Percentiles rank a stretch among this genome's conserved stretches.
Evolutionary conservation across 2,797 vertebrate species (phyloP).

Genomic region (Acanthis flammea): DNA sequence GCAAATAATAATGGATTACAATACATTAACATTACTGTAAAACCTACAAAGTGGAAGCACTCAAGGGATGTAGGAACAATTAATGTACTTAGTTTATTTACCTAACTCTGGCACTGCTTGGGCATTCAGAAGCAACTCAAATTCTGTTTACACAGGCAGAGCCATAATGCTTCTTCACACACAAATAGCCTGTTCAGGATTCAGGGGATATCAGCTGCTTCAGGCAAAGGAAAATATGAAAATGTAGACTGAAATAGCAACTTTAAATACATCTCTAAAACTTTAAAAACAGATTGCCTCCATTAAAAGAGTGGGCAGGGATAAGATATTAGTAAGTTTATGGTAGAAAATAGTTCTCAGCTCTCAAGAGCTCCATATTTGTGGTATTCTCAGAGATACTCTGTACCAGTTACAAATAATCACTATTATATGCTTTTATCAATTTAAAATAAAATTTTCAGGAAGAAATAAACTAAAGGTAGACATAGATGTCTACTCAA

Average conservation of each 20-base stretch:
- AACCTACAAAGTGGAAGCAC: constrained; percentile 33
- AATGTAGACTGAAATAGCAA: not conserved
- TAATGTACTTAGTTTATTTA: constrained; percentile 53
- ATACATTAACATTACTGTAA: constrained; percentile 43
- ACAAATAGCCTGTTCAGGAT: not conserved
- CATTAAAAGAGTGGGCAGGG: not conserved
- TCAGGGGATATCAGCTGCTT: not conserved
- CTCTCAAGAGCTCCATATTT: not conserved
- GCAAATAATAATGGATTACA: constrained; percentile 51
- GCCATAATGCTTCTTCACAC: not conserved
- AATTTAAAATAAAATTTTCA: not conserved
- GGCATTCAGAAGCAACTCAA: not conserved
- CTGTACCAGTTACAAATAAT: not conserved
- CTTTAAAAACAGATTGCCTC: not conserved
- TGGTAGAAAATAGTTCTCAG: not conserved
- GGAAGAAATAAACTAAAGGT: not conserved
- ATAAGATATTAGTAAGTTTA: not conserved
- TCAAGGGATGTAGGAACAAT: constrained; percentile 46
- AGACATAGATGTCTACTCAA: not conserved
- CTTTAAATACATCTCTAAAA: not conserved
- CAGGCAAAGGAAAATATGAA: constrained; percentile 10
- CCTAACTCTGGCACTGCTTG: constrained; percentile 11
- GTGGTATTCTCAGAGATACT: not conserved
- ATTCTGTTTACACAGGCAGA: constrained; percentile 6
- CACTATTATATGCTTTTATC: not conserved